Evolutionary conservation across 2,888 invertebrate genomes (phyloP).

Genomic region (Drosophila rubida): DNA sequence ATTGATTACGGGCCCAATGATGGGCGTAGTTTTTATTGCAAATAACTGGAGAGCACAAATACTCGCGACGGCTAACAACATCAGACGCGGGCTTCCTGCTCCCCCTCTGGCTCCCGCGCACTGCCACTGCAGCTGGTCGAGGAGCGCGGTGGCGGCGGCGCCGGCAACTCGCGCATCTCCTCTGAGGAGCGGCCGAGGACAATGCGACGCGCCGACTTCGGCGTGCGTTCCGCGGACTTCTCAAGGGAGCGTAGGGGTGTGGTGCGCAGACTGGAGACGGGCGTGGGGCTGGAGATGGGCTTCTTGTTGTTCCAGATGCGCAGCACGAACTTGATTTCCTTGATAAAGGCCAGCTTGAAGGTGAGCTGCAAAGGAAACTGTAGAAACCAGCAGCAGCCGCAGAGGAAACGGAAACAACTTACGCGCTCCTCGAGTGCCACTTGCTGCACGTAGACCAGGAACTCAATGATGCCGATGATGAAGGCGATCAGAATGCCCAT

Average conservation of each 20-base stretch:
- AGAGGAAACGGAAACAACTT: constrained; percentile 24
- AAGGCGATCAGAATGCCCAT: constrained; percentile 90
- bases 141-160: constrained; percentile 7
- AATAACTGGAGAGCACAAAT: constrained; percentile 23
- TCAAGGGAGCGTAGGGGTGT: constrained; percentile 68
- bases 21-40: constrained; percentile 43
- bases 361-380: constrained; percentile 44
- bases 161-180: constrained; percentile 69
- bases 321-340: constrained; percentile 75
- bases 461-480: constrained; percentile 92
- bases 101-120: neutral
- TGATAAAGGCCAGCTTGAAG: constrained; percentile 66
- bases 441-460: constrained; percentile 92
- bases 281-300: constrained; percentile 62
- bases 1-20: constrained; percentile 61
- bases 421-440: constrained; percentile 92
- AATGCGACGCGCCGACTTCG: constrained; percentile 62
- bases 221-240: constrained; percentile 67
- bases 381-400: neutral
- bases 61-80: constrained; percentile 13
- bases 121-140: constrained; percentile 10
- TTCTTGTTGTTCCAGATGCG: constrained; percentile 81
- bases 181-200: constrained; percentile 56
- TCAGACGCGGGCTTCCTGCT: constrained; percentile 37
- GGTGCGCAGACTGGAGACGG: constrained; percentile 64